phyloP scores from a whole-genome alignment of 1,140 invertebrate genomes.

The Megalopta genalis region DNA sequence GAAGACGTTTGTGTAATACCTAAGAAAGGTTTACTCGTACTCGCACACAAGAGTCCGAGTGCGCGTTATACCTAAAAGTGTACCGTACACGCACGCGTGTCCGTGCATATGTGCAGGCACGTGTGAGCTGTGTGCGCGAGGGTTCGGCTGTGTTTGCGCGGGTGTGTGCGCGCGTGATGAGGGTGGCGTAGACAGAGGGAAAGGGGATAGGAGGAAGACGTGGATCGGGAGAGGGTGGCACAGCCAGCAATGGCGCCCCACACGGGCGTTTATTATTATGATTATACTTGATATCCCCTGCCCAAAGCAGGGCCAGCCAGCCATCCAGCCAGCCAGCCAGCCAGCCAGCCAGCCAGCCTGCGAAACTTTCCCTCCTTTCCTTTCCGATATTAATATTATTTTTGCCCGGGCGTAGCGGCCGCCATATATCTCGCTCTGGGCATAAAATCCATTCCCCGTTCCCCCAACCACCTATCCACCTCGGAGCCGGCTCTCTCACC shows the following conservation, averaged over 20 bases:
- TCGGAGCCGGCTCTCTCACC: conserved; percentile 63
- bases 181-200: conserved; percentile 46
- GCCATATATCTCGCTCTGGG: conserved; percentile 80
- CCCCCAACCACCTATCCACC: conserved; percentile 71
- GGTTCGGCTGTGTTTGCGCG: neutral
- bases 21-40: conserved; percentile 56
- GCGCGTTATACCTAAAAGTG: neutral
- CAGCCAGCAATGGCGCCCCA: conserved; percentile 76
- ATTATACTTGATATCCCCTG: conserved; percentile 80
- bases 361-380: conserved; percentile 79
- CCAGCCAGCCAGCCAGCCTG: conserved; percentile 69
- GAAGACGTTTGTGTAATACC: conserved; percentile 59
- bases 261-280: conserved; percentile 80
- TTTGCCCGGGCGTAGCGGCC: conserved; percentile 80
- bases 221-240: conserved; percentile 62
- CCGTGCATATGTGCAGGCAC: conserved; percentile 6
- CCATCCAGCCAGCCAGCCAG: conserved; percentile 71
- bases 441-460: conserved; percentile 80
- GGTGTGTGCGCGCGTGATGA: conserved; percentile 55
- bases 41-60: conserved; percentile 37
- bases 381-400: conserved; percentile 81
- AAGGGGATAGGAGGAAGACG: conserved; percentile 53
- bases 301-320: conserved; percentile 77
- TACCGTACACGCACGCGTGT: conserved; percentile 5
- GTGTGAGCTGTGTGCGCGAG: conserved; percentile 7